Evolutionary conservation across 2,888 invertebrate species (phyloP).

Genomic region (Euproctis similis): DNA sequence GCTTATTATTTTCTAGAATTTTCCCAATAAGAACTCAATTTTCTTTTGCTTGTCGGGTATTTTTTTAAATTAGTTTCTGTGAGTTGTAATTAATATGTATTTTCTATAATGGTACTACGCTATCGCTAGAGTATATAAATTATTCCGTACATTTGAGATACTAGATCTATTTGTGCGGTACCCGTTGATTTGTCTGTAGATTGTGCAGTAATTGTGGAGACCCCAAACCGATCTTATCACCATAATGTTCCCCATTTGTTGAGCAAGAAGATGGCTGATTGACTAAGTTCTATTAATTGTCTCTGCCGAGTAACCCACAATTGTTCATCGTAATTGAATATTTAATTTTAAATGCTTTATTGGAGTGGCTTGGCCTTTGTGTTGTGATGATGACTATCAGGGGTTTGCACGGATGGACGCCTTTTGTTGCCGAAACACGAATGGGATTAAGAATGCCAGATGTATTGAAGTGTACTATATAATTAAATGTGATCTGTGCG

Average conservation of each 20-base stretch:
- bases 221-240: slow-evolving; percentile 45
- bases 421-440: slow-evolving; percentile 1
- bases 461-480: not conserved
- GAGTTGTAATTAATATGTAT: too few relatives aligned
- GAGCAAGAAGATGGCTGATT: slow-evolving; percentile 38
- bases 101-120: too few relatives aligned
- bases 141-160: slow-evolving; percentile 35
- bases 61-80: too few relatives aligned
- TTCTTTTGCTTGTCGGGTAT: too few relatives aligned
- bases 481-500: too few relatives aligned
- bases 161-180: slow-evolving; percentile 57
- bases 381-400: slow-evolving; percentile 5
- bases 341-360: slow-evolving; percentile 27
- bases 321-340: slow-evolving; percentile 23
- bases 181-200: slow-evolving; percentile 52
- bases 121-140: slow-evolving; percentile 7
- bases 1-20: too few relatives aligned
- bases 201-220: slow-evolving; percentile 42
- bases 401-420: slow-evolving; percentile 2
- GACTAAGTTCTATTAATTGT: slow-evolving; percentile 41
- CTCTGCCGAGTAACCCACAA: slow-evolving; percentile 10
- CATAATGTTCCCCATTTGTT: slow-evolving; percentile 41
- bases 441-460: not conserved
- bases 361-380: slow-evolving; percentile 7
- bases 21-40: too few relatives aligned